Base-by-base conservation (phyloP, 2,888 invertebrate genomes). In the Apamea crenata region DNA sequence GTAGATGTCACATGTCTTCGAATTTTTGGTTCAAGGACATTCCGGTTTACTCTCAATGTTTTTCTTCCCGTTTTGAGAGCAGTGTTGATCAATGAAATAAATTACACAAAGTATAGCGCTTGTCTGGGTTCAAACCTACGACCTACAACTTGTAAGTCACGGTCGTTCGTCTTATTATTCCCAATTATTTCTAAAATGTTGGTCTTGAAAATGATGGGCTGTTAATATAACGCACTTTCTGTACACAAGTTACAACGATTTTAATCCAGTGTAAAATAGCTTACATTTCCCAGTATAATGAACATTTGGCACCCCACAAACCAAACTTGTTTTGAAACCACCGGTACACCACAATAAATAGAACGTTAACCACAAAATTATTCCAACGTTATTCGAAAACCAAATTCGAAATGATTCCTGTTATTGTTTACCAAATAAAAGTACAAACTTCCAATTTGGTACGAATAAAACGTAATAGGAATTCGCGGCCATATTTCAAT, bases 401-500 rank as follows among this genome's bases (percentile, higher is more conserved):
- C 63, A 69, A 82, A 82, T 53, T 78, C 53, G 14, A 70, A 72
- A 82, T 82, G 0, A 67, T 74, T 63, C 36, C 4, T 5, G 29
- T 65, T 66, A 73, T 73, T 78, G 66, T 76, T 74, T 74, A 75
- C 36, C 36, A 75, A 87, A 81, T 83, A 66, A 69, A 79, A 85
- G n/a, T 50, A 44, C 47, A 66, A 72, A 71, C 59, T 50, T 66
- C 69, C 67, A 71, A 84, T 72, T 83, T 75, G 36, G 68, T 32
- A 61, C n/a, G 36, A 80, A 77, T 61, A 77, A 73, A 86, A 56
- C 77, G 70, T 78, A 80, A 78, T 44, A 81, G 65, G 63, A 88
- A 78, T 77, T 72, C 67, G 76, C 47, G 40, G 68, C 68, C 67
- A 71, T 80, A 74, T 82, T 86, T 83, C 81, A 89, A 81, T 71